Conservation (phyloP, 2,797 vertebrate species). For the Smutsia gigantea region DNA sequence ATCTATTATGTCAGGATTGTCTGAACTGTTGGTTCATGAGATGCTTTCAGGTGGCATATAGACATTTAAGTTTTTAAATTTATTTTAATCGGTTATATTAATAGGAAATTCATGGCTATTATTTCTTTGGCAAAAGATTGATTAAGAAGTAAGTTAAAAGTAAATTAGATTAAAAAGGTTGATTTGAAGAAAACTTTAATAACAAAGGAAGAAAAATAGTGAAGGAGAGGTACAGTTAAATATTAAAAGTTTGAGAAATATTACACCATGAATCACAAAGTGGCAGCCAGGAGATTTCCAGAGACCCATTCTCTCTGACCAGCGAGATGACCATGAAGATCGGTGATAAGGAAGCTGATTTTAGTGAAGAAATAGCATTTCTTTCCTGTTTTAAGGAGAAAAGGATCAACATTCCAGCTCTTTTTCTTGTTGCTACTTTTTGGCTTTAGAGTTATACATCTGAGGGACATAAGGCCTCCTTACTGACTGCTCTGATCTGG, state of each 20-base stretch:
- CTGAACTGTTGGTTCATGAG: background rate
- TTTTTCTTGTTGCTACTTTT: background rate
- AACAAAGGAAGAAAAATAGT: background rate
- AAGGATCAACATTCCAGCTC: background rate
- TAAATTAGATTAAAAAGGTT: background rate
- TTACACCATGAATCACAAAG: background rate
- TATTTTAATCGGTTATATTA: background rate
- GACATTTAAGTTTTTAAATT: background rate
- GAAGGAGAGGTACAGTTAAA: background rate
- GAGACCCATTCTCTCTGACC: background rate
- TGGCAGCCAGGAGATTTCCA: background rate
- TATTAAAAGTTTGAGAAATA: slow-evolving; percentile 20
- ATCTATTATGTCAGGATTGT: background rate
- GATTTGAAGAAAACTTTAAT: background rate
- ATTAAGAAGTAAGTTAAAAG: background rate
- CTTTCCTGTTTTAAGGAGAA: background rate
- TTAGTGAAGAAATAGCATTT: background rate
- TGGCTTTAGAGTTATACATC: background rate
- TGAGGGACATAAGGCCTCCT: background rate
- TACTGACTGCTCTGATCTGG: background rate
- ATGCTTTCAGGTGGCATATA: background rate
- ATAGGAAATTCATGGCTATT: background rate
- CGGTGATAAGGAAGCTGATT: background rate
- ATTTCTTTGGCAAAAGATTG: background rate
- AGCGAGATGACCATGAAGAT: background rate